Evolutionary conservation across 2,113 vertebrate genomes (phyloP).

Genomic region (Corythaixoides concolor): DNA sequence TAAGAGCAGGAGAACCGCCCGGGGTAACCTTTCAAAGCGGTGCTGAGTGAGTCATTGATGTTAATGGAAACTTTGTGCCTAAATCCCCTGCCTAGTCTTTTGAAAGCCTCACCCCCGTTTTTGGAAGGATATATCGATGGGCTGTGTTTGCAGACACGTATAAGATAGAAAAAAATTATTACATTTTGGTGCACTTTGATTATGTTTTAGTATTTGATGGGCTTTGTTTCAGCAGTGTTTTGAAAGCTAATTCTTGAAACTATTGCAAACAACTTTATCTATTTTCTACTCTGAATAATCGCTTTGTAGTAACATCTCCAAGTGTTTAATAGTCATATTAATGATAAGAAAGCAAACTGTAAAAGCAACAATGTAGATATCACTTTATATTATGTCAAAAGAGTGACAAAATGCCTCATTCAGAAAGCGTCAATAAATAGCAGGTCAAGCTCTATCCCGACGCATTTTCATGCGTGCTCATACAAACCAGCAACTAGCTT

Average conservation of each 20-base stretch:
- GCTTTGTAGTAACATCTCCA: neutral
- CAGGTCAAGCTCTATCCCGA: neutral
- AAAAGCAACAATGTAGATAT: neutral
- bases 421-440: neutral
- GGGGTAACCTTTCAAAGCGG: constrained; percentile 3
- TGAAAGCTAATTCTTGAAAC: neutral
- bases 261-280: neutral
- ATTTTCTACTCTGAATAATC: neutral
- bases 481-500: neutral
- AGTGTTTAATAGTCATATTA: neutral
- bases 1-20: constrained; percentile 3
- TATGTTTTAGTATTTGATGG: neutral
- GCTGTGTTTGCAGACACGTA: neutral
- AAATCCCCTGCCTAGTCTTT: neutral
- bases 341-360: neutral
- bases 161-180: neutral
- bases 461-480: neutral
- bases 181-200: neutral
- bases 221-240: neutral
- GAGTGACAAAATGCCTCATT: neutral
- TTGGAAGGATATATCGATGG: neutral
- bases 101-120: neutral
- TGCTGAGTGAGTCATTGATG: constrained; percentile 21
- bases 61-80: constrained; percentile 8
- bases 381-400: neutral